phyloP scores from a whole-genome alignment of 2,888 invertebrate genomes.

The Galerucella pusilla region DNA sequence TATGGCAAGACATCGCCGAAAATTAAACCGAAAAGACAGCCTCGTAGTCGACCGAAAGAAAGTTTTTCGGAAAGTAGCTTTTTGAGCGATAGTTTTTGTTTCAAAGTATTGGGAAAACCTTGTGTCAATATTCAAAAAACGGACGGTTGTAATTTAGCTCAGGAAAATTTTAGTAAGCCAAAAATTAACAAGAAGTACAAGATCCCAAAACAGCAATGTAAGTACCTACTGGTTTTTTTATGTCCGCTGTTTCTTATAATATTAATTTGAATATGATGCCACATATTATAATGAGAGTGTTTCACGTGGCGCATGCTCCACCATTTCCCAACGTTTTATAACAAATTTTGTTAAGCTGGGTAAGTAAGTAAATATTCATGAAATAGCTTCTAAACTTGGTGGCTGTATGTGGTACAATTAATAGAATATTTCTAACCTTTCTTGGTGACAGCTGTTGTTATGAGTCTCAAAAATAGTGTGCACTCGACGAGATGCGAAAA shows the following conservation, averaged over 20 bases:
- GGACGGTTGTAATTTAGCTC: neutral
- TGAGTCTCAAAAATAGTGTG: no score
- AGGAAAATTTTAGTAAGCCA: neutral
- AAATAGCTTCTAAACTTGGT: no score
- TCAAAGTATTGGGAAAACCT: conserved; percentile 41
- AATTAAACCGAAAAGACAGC: neutral
- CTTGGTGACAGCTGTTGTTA: no score
- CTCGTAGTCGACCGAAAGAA: conserved; percentile 1
- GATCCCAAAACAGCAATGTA: conserved; percentile 4
- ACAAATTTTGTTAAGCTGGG: no score
- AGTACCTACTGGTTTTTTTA: neutral
- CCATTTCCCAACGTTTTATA: no score
- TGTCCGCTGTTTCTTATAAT: neutral
- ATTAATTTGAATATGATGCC: neutral
- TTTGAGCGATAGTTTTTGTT: conserved; percentile 42
- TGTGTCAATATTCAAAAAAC: conserved; percentile 9
- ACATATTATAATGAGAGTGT: no score
- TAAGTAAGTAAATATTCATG: no score
- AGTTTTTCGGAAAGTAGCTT: conserved; percentile 40
- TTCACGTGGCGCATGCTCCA: no score
- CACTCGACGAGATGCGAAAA: no score
- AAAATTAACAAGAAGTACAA: neutral
- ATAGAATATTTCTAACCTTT: no score
- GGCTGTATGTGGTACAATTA: no score
- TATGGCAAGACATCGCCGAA: neutral